A percentile compares a stretch with the other conserved stretches of the same genome.
Conservation (phyloP, 1,140 invertebrate species). For the Panagrolaimus sp. region DNA sequence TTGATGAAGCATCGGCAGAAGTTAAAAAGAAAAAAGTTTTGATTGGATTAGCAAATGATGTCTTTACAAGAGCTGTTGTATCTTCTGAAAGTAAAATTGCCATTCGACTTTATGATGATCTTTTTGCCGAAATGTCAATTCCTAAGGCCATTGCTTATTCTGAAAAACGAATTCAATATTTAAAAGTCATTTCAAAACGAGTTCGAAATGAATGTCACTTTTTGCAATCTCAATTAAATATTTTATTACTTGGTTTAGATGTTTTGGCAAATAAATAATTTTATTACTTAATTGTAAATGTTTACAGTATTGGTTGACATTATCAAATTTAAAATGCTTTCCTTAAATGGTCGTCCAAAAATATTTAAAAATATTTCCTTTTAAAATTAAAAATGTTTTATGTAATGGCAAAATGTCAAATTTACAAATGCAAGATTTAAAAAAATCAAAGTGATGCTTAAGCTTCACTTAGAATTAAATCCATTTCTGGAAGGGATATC, state of each 20-base stretch:
- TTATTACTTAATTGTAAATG: too few relatives aligned
- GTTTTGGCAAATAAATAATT: too few relatives aligned
- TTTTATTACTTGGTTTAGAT: neutral
- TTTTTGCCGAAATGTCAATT: slow-evolving; percentile 1
- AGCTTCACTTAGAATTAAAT: too few relatives aligned
- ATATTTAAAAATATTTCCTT: too few relatives aligned
- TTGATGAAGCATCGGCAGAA: neutral
- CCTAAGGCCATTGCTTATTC: neutral
- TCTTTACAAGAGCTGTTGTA: neutral
- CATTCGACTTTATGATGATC: neutral
- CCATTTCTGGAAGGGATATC: too few relatives aligned
- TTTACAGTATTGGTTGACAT: too few relatives aligned
- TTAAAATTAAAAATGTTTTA: too few relatives aligned
- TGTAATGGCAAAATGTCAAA: too few relatives aligned
- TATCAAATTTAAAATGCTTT: too few relatives aligned
- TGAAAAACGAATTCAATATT: neutral
- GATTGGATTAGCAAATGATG: neutral
- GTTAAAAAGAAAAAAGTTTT: neutral
- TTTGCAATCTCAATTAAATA: neutral
- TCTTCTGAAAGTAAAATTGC: neutral
- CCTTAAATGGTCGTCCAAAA: too few relatives aligned
- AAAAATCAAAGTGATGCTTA: too few relatives aligned
- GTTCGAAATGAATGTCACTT: neutral
- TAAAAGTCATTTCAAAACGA: neutral
- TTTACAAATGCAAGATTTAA: too few relatives aligned